A percentile compares a stretch with the other conserved stretches of the same genome.
These are phyloP conservation scores for Oopsacas minuta DNA, from an alignment of 37 sponge, comb jelly and placozoan species.

Conservation along the genomic window DNA sequence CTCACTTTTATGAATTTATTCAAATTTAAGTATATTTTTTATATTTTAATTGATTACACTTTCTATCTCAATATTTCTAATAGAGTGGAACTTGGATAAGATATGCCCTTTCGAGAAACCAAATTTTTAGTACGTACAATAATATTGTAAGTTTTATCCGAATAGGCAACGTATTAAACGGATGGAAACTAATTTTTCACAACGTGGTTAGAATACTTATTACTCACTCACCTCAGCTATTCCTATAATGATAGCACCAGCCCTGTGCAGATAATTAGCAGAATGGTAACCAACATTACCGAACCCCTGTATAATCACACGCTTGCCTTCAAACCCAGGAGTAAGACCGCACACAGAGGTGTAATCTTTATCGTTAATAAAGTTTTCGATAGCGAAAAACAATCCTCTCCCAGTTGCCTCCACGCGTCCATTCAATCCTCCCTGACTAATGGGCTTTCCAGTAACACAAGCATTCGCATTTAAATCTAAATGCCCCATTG, in stretches of 20 bases:
- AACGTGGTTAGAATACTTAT: background rate
- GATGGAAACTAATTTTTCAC: no score
- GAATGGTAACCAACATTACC: constrained; percentile 94
- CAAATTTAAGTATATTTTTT: no score
- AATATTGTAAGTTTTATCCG: no score
- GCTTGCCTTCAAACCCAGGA: constrained; percentile 80
- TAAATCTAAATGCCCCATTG: constrained; percentile 56
- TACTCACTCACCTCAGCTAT: constrained; percentile 25
- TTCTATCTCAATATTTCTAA: no score
- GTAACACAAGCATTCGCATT: constrained; percentile 94
- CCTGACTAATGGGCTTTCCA: constrained; percentile 91
- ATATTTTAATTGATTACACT: no score
- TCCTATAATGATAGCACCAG: constrained; percentile 76
- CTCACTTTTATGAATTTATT: no score
- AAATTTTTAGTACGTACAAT: no score
- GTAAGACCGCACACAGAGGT: constrained; percentile 43
- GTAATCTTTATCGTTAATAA: constrained; percentile 50
- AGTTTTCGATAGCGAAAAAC: constrained; percentile 49
- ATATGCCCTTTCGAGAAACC: no score
- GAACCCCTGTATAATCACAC: constrained; percentile 90
- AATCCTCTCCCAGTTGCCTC: constrained; percentile 91
- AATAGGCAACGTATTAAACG: no score
- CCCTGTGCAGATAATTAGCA: constrained; percentile 75
- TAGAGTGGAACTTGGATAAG: no score
- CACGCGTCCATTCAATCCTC: constrained; percentile 86